Conservation (phyloP, 1,140 invertebrate species). For the Danaus melanippus region DNA sequence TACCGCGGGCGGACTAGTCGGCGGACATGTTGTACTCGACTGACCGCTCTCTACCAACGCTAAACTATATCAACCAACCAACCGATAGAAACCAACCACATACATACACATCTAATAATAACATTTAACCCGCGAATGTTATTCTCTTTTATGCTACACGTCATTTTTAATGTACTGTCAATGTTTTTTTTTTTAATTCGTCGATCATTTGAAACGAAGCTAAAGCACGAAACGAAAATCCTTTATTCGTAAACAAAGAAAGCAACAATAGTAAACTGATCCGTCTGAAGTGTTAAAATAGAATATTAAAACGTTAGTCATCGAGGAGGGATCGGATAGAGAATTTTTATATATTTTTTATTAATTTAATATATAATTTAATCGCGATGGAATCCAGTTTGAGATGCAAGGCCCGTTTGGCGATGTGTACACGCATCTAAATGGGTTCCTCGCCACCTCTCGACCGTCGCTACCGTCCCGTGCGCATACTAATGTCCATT, state of each 20-base stretch:
- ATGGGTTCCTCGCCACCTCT: conserved; percentile 59
- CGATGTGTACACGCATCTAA: conserved; percentile 43
- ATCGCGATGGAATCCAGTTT: conserved; percentile 26
- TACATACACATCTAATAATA: no score
- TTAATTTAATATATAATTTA: conserved; percentile 48
- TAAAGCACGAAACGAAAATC: conserved; percentile 19
- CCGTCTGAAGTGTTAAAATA: background rate
- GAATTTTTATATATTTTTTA: conserved; percentile 36
- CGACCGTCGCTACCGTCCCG: conserved; percentile 31
- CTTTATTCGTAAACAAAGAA: conserved; percentile 5
- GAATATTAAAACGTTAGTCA: conserved; percentile 12
- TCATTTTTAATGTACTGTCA: no score
- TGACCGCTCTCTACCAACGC: conserved; percentile 32
- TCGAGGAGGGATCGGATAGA: conserved; percentile 14
- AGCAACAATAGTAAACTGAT: no score
- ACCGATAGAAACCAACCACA: background rate
- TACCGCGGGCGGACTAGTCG: conserved; percentile 48
- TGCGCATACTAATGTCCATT: conserved; percentile 54
- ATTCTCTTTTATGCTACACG: no score
- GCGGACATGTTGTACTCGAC: conserved; percentile 59
- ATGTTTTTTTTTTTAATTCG: no score
- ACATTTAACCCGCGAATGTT: no score
- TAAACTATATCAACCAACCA: conserved; percentile 19
- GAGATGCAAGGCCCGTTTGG: conserved; percentile 35
- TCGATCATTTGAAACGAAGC: no score